Percentiles rank a stretch among this genome's conserved stretches.
Evolutionary conservation across 2,113 vertebrate genomes (phyloP).

Genomic region (Rhinogobius similis): DNA sequence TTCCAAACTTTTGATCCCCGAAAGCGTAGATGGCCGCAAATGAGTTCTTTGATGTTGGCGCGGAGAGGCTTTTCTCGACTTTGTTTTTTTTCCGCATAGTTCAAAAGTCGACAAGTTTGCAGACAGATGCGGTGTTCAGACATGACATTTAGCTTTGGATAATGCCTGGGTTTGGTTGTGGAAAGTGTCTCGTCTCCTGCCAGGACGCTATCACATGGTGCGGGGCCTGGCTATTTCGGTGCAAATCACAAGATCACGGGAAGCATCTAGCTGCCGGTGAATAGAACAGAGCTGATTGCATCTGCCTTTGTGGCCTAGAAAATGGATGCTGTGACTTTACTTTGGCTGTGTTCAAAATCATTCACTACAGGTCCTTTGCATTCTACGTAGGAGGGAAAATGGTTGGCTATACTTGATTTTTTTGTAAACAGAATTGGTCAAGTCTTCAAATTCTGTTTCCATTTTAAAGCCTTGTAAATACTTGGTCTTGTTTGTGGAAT

Average conservation of each 20-base stretch:
- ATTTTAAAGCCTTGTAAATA: background rate
- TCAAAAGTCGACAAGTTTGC: constrained; percentile 4
- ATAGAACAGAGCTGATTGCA: background rate
- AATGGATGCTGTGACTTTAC: background rate
- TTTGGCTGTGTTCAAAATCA: constrained; percentile 1
- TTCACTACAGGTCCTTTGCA: background rate
- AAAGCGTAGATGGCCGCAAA: background rate
- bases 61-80: background rate
- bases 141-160: constrained; percentile 12
- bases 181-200: constrained; percentile 22
- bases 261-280: background rate
- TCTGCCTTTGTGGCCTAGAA: constrained; percentile 1
- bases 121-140: constrained; percentile 11
- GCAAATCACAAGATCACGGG: constrained; percentile 23
- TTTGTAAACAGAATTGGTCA: no score
- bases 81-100: background rate
- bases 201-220: constrained; percentile 16
- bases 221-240: constrained; percentile 12
- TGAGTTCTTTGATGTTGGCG: background rate
- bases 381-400: background rate
- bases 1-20: background rate
- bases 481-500: background rate
- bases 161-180: background rate
- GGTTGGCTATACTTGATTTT: background rate
- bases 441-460: background rate